Evolutionary conservation across 2,888 invertebrate genomes (phyloP), one percentile per base, ranked within the genome.

Genomic region (Atherix ibis): DNA sequence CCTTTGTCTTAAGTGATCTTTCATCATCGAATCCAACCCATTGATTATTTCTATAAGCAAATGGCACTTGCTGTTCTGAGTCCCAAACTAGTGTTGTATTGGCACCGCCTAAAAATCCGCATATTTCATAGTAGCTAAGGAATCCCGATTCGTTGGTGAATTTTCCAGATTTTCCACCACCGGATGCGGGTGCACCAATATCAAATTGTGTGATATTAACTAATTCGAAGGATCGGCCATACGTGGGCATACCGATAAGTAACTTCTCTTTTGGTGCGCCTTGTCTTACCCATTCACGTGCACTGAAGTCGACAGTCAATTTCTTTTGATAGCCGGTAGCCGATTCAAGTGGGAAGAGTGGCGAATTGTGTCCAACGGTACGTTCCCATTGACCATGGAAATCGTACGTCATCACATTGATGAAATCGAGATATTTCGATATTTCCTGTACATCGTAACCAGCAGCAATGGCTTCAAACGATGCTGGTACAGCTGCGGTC

Each of bases 1-100:
- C 89, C 75, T 91, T 92, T 22, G 85, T 87, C 50, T 84, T 82
- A 14, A 91, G 69, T 46, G 87, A 87, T 46, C 91, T 71, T 50
- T 89, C 89, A 50, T 92, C 91, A 51, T 92, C 91, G 47, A 91
- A 92, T 38, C 91, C 91, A 18, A 91, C 85, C 91, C 91, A 91
- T 47, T 91, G 89, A 56, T 88, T 80, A 4, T 72, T 79, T 43
- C 77, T 73, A 60, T 91, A 91, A 0, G 91, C 89, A 56, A 94
- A 94, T 6, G 94, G 94, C 35, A 88, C 91, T 68, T 89, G 87
- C 52, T 91, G 91, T 47, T 91, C 91, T 43, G 88, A 89, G 54
- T 91, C 91, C 91, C 91, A 92, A 0, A 91, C 89, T 4, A 91
- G 66, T 0, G 89, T 91, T 0, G 89, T 91, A 53, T 89, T 89